These are phyloP conservation scores for Camponotus floridanus DNA, from an alignment of 1,140 invertebrate genomes.

Conservation along the genomic window DNA sequence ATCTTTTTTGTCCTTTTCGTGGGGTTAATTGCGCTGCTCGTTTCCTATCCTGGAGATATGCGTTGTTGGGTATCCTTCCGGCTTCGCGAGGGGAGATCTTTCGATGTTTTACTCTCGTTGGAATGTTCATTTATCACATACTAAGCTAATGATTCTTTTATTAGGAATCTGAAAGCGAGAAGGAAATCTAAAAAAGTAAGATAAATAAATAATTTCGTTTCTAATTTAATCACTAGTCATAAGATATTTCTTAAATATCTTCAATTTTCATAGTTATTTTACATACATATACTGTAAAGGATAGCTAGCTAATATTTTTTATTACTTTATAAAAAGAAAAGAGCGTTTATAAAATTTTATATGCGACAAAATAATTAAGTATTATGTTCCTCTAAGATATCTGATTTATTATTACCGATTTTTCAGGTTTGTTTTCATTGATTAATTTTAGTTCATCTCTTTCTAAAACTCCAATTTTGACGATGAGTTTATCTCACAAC, in stretches of 20 bases:
- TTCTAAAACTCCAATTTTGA: background rate
- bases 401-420: background rate
- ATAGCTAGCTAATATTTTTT: background rate
- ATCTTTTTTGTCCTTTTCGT: conserved; percentile 62
- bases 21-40: conserved; percentile 72
- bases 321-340: background rate
- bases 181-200: background rate
- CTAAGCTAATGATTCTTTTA: background rate
- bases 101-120: conserved; percentile 16
- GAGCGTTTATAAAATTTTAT: background rate
- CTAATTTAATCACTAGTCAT: background rate
- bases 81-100: conserved; percentile 37
- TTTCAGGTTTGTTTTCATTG: background rate
- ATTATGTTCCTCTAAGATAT: background rate
- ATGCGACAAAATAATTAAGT: background rate
- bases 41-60: conserved; percentile 77
- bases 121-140: background rate
- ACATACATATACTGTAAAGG: too few species aligned
- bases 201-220: background rate
- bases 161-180: too few species aligned
- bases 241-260: background rate
- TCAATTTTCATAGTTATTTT: background rate
- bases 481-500: background rate
- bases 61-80: conserved; percentile 80
- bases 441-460: background rate